Conservation (phyloP, 2,113 vertebrate species). For the Hippopotamus amphibius region DNA sequence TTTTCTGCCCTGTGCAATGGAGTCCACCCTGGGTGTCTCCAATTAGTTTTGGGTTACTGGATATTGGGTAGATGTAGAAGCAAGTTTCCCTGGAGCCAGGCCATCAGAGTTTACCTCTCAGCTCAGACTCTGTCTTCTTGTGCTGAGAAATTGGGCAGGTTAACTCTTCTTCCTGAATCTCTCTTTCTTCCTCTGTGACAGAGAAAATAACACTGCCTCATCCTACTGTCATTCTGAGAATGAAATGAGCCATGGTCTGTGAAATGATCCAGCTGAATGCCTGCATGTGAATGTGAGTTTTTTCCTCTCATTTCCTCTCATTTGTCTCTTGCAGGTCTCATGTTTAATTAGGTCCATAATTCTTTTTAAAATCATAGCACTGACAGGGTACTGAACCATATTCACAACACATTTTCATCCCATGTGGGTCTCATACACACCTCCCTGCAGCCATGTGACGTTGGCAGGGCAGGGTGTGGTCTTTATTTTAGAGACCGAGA, state of each 20-base stretch:
- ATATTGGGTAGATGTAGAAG: not conserved
- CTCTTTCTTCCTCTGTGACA: not conserved
- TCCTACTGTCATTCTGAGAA: not conserved
- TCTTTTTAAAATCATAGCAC: not conserved
- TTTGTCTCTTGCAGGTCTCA: not conserved
- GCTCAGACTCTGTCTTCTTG: not conserved
- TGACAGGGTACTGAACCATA: rapidly evolving
- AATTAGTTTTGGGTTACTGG: not conserved
- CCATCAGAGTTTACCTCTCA: too few species aligned
- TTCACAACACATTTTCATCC: not conserved
- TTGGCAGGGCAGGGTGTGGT: not conserved
- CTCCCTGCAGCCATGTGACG: not conserved
- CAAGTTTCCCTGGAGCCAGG: not conserved
- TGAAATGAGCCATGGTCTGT: not conserved
- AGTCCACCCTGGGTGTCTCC: not conserved
- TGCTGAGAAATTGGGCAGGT: not conserved
- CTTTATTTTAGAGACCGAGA: not conserved
- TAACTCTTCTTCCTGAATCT: not conserved
- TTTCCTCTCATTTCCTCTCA: not conserved
- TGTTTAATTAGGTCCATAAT: not conserved
- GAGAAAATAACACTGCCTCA: not conserved
- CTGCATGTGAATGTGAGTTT: not conserved
- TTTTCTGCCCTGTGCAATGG: not conserved
- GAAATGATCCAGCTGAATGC: not conserved
- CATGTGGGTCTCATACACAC: rapidly evolving